Percentiles rank a stretch among this genome's conserved stretches.
Evolutionary conservation across 2,113 vertebrate species (phyloP).

Genomic region (Meleagris gallopavo): DNA sequence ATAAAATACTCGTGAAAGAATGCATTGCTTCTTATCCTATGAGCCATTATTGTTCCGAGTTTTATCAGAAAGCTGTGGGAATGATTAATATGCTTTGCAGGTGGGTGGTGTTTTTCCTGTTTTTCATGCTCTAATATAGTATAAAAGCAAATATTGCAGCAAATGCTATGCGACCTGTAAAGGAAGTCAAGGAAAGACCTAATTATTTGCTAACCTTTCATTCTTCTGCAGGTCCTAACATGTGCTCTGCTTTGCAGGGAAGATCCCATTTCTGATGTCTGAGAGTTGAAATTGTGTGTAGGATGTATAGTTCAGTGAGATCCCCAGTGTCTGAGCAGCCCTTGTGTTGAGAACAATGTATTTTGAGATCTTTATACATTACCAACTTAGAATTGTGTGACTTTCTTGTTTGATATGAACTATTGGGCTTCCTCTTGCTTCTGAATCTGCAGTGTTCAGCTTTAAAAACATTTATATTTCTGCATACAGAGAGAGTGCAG

Average conservation of each 20-base stretch:
- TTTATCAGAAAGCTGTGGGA: not conserved
- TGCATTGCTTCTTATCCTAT: not conserved
- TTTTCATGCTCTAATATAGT: not conserved
- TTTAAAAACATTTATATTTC: not conserved
- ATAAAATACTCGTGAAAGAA: not conserved
- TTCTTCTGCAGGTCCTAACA: not conserved
- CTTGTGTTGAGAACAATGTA: rapidly evolving
- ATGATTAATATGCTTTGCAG: not conserved
- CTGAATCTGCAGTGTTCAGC: not conserved
- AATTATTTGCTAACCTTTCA: not conserved
- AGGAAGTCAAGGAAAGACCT: not conserved
- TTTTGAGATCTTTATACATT: not conserved
- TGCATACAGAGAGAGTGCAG: not conserved
- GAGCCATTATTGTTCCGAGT: not conserved
- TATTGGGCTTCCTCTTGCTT: not conserved
- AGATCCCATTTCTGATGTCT: not conserved
- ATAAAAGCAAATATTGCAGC: not conserved
- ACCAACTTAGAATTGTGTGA: not conserved
- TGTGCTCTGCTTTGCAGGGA: not conserved
- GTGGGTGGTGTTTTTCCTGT: conserved; percentile 21
- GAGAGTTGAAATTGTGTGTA: not conserved
- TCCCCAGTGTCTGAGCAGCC: not conserved
- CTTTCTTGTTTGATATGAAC: not conserved
- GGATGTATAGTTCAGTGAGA: not conserved
- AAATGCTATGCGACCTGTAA: not conserved